Percentiles rank a stretch among this genome's conserved stretches.
Conservation (phyloP, 2,888 invertebrate genomes). For the Brenthis daphne region DNA sequence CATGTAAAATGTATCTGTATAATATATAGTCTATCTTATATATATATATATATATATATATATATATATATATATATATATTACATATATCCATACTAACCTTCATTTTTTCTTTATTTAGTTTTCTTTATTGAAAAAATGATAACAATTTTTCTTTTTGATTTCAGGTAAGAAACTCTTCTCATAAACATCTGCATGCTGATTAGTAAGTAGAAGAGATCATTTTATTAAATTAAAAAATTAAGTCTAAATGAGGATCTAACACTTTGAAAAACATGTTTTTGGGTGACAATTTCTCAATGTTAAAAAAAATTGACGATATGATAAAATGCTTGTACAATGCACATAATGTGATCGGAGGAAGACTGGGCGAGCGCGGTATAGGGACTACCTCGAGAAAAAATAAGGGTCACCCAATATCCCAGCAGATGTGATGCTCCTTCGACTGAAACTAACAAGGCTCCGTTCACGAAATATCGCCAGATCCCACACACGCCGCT, state of each 20-base stretch:
- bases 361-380: constrained; percentile 44
- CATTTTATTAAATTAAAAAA: not conserved
- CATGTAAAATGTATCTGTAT: too few species aligned
- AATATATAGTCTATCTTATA: too few species aligned
- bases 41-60: too few species aligned
- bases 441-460: constrained; percentile 50
- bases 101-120: too few species aligned
- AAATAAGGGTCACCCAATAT: constrained; percentile 72
- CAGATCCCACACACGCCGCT: constrained; percentile 55
- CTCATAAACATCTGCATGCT: not conserved
- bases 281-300: not conserved
- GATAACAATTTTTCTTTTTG: not conserved
- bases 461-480: constrained; percentile 48
- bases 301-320: not conserved
- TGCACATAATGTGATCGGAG: constrained; percentile 39
- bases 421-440: constrained; percentile 67
- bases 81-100: too few species aligned
- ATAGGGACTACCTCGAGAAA: constrained; percentile 46
- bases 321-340: not conserved
- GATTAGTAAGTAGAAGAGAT: constrained; percentile 5
- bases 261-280: not conserved
- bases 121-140: too few species aligned
- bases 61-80: too few species aligned
- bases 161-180: constrained; percentile 10
- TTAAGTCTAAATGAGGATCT: constrained; percentile 3